Evolutionary conservation across 2,797 vertebrate species (phyloP), one percentile per base, ranked within the genome.

Genomic region (Apogon hyalosoma): DNA sequence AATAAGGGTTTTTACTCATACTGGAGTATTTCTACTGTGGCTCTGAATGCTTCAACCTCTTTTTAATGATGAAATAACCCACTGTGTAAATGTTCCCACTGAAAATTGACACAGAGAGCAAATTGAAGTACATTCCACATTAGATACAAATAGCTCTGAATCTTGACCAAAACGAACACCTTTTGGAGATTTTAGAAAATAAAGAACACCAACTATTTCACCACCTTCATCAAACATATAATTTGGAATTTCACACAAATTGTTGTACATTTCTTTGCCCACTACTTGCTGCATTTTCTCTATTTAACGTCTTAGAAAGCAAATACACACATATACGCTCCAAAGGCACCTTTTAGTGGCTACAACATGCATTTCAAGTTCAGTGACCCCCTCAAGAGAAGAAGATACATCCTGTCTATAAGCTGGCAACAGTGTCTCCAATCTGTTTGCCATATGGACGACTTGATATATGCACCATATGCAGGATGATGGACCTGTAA

Each of bases 401-500:
- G 55, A 52, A 56, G 42, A 63, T 19, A 51, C 49, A 58, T 52
- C 13, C 24, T 45, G 51, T 82, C 53, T 63, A 42, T 43, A 45
- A 49, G 47, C 21, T 49, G 57, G 48, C 54, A 58, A 70, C 65
- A 65, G 61, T 24, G 59, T 46, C 38, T 51, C 39, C 57, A 73
- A 59, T 77, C 67, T 83, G 75, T 42, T 77, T 14, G 45, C 70
- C 86, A 83, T 59, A 75, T 82, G 80, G 56, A 69, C 15, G 1
- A 58, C 55, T 61, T 68, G 56, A 74, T 68, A 58, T 53, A 67
- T 43, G 48, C 28, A 36, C 62, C 71, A 63, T 67, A 28, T 83
- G 75, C 43, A 55, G 53, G 57, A 49, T 61, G 63, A 80, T 51
- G 54, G 63, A 71, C 56, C 63, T 58, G 40, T 19, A 2, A 14